Evolutionary conservation across 2,888 invertebrate species (phyloP), one percentile per base, ranked within the genome.

Genomic region (Agrilus cyanescens): DNA sequence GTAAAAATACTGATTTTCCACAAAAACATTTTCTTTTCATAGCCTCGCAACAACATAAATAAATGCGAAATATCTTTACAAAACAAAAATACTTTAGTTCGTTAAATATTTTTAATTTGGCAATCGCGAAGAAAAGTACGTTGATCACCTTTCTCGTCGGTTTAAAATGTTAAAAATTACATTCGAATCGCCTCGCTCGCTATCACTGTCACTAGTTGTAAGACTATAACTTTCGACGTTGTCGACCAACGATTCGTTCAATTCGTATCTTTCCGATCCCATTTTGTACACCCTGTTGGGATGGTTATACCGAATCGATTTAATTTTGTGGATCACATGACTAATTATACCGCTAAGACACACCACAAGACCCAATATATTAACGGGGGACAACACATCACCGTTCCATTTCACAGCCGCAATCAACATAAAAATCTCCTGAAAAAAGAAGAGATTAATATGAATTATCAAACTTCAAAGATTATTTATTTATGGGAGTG

Each of bases 361-460:
- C 41, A 95, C 70, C 7, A 83, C 66, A 46, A 98, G 70, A 0
- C 98, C 98, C 5, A 85, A 66, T 18, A 82, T 76, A 69, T 97
- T 98, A 41, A 94, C 68, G 3, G 72, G 60, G 45, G 82, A 86
- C 60, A 97, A 74, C 57, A 79, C 75, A 62, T 97, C 96, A 7
- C 89, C 88, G 57, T 87, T 88, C 55, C 85, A 78, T 58, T 82
- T 75, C 40, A 91, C 86, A 1, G 96, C 97, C 53, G 97, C 68
- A 37, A 84, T 79, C 54, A 98, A 71, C 48, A 91, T 93, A 60
- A 86, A 84, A 60, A 96, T 82, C 74, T 98, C 97, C 93, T 95
- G 68, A 12, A 73, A 73, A 50, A 42, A 47, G 47, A 49, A 41
- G 35, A 49, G 40, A 46, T 13, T 30, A 38, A 37, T 30, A 12